Evolutionary conservation across 2,888 invertebrate genomes (phyloP).

Genomic region (Ptilodon capucinus): DNA sequence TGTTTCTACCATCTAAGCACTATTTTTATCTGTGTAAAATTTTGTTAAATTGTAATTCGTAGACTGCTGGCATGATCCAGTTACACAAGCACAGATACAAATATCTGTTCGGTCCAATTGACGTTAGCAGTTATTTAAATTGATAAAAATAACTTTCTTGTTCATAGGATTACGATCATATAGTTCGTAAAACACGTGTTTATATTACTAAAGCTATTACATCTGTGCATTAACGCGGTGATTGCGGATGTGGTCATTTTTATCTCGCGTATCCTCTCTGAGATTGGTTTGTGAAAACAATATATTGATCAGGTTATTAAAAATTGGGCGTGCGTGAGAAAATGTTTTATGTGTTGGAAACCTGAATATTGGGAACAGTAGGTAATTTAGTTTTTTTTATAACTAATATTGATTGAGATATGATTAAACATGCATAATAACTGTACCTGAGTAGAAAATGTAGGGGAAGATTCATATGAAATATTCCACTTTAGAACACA

Average conservation of each 20-base stretch:
- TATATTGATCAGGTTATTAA: slow-evolving; percentile 9
- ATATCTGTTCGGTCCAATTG: neutral
- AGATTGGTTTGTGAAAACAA: slow-evolving; percentile 32
- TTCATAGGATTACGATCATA: slow-evolving; percentile 7
- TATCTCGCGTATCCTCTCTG: slow-evolving; percentile 33
- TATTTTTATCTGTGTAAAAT: too few species aligned
- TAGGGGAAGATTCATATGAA: too few species aligned
- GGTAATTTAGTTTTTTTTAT: too few species aligned
- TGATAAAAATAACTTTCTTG: slow-evolving; percentile 13
- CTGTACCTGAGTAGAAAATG: too few species aligned
- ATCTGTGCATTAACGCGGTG: slow-evolving; percentile 19
- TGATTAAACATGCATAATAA: too few species aligned
- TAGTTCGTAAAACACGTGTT: slow-evolving; percentile 17
- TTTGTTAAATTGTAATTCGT: too few species aligned
- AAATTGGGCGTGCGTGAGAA: neutral
- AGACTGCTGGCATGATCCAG: too few species aligned
- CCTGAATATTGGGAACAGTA: too few species aligned
- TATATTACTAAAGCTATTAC: slow-evolving; percentile 16
- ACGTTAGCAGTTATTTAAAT: neutral
- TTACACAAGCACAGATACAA: neutral
- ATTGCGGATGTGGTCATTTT: slow-evolving; percentile 53
- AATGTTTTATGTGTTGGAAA: too few species aligned
- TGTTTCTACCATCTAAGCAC: too few species aligned
- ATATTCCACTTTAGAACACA: too few species aligned
- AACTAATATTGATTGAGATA: too few species aligned